phyloP scores from a whole-genome alignment of 2,113 vertebrate genomes.

The Platichthys stellatus region DNA sequence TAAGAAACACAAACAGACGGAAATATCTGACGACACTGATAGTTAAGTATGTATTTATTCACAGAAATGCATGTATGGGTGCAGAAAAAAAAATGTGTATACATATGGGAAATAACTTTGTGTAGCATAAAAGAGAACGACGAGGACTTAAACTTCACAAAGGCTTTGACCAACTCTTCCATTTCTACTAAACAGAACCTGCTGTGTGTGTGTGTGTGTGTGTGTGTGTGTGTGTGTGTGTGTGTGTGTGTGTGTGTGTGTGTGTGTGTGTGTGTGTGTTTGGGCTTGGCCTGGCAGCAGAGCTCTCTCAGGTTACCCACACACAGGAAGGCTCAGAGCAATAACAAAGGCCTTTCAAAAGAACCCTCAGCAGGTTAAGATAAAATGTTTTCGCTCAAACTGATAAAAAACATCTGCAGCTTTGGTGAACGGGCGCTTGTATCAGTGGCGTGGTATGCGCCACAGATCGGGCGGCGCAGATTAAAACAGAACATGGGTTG shows the following conservation, averaged over 20 bases:
- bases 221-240: conserved; percentile 25
- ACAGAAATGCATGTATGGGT: conserved; percentile 21
- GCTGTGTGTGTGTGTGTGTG: conserved; percentile 58
- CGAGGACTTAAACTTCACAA: conserved; percentile 46
- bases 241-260: too few relatives aligned
- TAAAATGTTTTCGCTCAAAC: conserved; percentile 80
- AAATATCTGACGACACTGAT: conserved; percentile 17
- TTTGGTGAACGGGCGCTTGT: conserved; percentile 64
- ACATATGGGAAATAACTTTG: conserved; percentile 15
- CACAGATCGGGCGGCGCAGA: conserved; percentile 37
- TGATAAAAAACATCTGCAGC: conserved; percentile 82
- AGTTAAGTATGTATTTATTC: conserved; percentile 13
- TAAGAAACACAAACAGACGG: conserved; percentile 36
- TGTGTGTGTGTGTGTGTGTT: conserved; percentile 63
- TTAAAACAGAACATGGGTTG: conserved; percentile 44
- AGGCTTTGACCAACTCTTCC: conserved; percentile 48
- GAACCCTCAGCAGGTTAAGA: conserved; percentile 79
- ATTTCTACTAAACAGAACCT: conserved; percentile 77
- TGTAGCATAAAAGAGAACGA: conserved; percentile 14
- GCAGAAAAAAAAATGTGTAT: background rate
- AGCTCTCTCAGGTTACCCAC: conserved; percentile 79
- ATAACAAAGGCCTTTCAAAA: conserved; percentile 81
- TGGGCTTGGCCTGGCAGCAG: conserved; percentile 68
- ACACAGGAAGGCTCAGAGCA: conserved; percentile 80
- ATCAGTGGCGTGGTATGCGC: conserved; percentile 57